phyloP scores from a whole-genome alignment of 2,888 invertebrate genomes.

The Morpho achilles region DNA sequence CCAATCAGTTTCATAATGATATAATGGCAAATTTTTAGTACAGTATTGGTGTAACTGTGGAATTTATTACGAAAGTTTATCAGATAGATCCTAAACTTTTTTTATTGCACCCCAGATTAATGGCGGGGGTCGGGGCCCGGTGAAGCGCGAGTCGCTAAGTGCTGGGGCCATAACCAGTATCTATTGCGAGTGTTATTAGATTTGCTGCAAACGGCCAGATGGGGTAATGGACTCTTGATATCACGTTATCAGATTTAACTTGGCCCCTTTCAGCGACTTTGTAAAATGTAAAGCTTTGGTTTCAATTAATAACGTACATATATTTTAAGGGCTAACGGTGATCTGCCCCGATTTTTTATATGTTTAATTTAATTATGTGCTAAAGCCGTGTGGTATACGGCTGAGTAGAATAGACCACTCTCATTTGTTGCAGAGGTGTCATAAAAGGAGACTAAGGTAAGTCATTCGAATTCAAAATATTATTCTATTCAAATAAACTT shows the following conservation, averaged over 20 bases:
- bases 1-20: not conserved
- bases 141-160: constrained; percentile 15
- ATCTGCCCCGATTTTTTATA: no score
- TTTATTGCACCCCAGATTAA: constrained; percentile 11
- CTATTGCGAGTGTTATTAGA: constrained; percentile 33
- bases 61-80: constrained; percentile 9
- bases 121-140: constrained; percentile 6
- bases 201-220: constrained; percentile 29
- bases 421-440: no score
- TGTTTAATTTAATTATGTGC: not conserved
- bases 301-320: no score
- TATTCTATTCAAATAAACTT: no score
- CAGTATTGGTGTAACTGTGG: not conserved
- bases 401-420: no score
- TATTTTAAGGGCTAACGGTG: no score
- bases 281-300: not conserved
- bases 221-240: constrained; percentile 27
- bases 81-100: constrained; percentile 7
- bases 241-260: constrained; percentile 15
- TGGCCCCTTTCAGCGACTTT: constrained; percentile 5
- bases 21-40: not conserved
- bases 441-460: no score
- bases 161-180: constrained; percentile 29
- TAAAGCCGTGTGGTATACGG: no score
- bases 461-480: no score